A percentile compares a stretch with the other conserved stretches of the same genome.
Evolutionary conservation across 30 jellyfish, hydroid and myxozoan species (phyloP).

Genomic region (Hydra vulgaris): DNA sequence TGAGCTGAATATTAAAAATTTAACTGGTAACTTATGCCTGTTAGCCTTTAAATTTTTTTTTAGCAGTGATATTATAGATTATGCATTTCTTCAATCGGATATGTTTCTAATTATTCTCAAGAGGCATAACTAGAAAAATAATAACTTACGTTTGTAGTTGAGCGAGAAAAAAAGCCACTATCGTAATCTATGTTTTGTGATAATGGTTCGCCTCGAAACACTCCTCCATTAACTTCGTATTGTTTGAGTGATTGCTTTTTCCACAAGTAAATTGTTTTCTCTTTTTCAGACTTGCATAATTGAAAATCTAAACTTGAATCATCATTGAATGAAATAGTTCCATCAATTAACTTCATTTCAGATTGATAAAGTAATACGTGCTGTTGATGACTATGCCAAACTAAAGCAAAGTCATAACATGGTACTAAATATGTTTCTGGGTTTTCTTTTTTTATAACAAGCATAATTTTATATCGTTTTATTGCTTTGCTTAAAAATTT

Average conservation of each 20-base stretch:
- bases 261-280: too few species aligned
- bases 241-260: background rate
- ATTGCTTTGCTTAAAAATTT: conserved; percentile 45
- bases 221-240: background rate
- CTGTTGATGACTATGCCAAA: conserved; percentile 85
- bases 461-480: conserved; percentile 57
- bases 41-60: too few species aligned
- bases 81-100: too few species aligned
- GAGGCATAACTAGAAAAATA: too few species aligned
- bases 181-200: background rate
- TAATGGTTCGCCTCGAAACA: background rate
- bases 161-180: background rate
- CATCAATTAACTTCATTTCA: conserved; percentile 39
- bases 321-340: conserved; percentile 35
- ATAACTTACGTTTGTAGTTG: background rate
- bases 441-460: conserved; percentile 38
- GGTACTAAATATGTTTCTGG: conserved; percentile 61
- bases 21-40: too few species aligned
- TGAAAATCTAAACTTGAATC: conserved; percentile 35
- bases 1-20: too few species aligned
- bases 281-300: too few species aligned
- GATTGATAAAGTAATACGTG: conserved; percentile 18
- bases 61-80: too few species aligned
- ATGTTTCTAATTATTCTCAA: too few species aligned
- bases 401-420: conserved; percentile 48